Evolutionary conservation across 1,140 invertebrate species (phyloP).

Genomic region (Helicoverpa armigera): DNA sequence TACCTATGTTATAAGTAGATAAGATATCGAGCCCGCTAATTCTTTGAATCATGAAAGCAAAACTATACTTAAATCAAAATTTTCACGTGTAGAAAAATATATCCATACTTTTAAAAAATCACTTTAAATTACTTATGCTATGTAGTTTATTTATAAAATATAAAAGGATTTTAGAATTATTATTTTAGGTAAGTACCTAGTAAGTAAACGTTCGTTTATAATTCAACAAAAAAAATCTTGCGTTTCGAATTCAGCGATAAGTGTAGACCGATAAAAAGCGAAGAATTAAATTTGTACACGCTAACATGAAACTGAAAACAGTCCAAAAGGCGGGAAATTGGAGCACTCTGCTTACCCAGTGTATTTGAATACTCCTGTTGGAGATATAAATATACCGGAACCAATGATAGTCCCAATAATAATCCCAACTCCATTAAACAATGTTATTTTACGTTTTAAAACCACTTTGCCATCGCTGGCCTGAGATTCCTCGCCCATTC

Average conservation of each 20-base stretch:
- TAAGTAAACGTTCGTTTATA: neutral
- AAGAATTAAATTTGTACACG: constrained; percentile 22
- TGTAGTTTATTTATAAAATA: neutral
- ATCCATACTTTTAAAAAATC: too few relatives aligned
- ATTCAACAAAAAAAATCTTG: constrained; percentile 19
- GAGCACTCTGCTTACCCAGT: constrained; percentile 86
- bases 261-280: constrained; percentile 30
- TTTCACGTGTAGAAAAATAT: neutral
- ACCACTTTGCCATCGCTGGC: constrained; percentile 87
- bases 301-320: constrained; percentile 14
- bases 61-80: neutral
- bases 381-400: constrained; percentile 94
- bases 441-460: constrained; percentile 93
- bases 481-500: constrained; percentile 83
- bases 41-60: neutral
- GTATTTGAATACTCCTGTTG: constrained; percentile 90
- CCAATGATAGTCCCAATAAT: constrained; percentile 95
- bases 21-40: neutral
- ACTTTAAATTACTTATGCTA: too few relatives aligned
- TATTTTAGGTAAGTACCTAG: neutral
- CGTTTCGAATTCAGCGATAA: constrained; percentile 34
- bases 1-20: neutral
- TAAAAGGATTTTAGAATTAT: neutral
- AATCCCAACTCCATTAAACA: constrained; percentile 95
- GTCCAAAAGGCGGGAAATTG: constrained; percentile 62